Percentiles rank a stretch among this genome's conserved stretches.
Conservation (phyloP, 2,797 vertebrate species). For the Cynopterus sphinx region DNA sequence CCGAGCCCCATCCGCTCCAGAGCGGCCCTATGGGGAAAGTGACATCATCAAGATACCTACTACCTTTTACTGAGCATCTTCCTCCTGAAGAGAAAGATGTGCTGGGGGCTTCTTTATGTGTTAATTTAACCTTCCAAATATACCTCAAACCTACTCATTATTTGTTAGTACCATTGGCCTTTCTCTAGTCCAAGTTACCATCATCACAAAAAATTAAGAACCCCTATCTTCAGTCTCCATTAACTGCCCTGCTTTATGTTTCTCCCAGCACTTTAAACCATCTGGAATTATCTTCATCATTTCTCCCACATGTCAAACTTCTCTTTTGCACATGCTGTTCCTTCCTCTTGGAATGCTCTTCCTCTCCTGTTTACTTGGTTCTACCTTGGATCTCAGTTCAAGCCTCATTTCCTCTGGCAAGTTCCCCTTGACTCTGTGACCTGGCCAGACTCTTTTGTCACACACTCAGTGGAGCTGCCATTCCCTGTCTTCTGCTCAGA, state of each 20-base stretch:
- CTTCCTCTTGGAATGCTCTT: neutral
- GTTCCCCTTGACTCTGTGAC: neutral
- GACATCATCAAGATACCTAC: no score
- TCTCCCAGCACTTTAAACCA: neutral
- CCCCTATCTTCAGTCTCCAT: neutral
- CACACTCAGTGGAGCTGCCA: neutral
- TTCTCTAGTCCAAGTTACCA: neutral
- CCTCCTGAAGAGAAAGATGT: neutral
- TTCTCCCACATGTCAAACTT: neutral
- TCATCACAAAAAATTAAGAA: neutral
- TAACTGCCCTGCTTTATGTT: no score
- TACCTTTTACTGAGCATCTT: neutral
- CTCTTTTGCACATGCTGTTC: neutral
- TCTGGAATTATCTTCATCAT: neutral
- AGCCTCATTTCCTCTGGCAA: no score
- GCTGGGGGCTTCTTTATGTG: neutral
- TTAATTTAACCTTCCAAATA: neutral
- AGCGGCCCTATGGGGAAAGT: constrained; percentile 85
- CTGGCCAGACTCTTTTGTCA: neutral
- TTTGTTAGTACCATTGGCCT: neutral
- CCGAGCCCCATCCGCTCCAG: constrained; percentile 91
- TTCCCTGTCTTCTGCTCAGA: neutral
- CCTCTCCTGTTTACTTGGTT: neutral
- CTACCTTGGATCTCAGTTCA: neutral
- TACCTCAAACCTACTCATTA: neutral